Percentiles rank a stretch among this genome's conserved stretches.
Evolutionary conservation across 2,888 invertebrate species (phyloP).

Genomic region (Heliconius sara): DNA sequence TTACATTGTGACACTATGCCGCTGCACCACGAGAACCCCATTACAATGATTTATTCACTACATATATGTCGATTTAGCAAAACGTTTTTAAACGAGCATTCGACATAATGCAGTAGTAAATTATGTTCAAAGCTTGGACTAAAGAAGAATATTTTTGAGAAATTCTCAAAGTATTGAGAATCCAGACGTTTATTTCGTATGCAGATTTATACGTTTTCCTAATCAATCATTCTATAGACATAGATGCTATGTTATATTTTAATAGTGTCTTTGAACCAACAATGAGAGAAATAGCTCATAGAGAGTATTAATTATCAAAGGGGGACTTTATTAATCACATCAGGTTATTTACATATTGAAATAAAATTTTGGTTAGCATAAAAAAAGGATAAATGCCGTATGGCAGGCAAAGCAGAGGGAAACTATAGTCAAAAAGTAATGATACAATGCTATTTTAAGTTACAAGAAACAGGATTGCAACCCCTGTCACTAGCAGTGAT

Average conservation of each 20-base stretch:
- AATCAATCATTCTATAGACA: not conserved
- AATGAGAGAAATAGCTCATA: too few relatives aligned
- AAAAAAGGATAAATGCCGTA: too few relatives aligned
- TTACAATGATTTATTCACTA: not conserved
- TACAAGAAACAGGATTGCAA: not conserved
- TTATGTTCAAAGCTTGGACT: not conserved
- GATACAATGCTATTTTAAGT: not conserved
- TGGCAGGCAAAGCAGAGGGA: too few relatives aligned
- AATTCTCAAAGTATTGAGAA: not conserved
- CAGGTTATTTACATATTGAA: too few relatives aligned
- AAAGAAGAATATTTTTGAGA: constrained; percentile 1
- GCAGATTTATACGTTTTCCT: constrained; percentile 4
- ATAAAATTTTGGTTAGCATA: too few relatives aligned
- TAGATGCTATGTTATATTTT: not conserved
- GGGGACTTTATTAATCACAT: too few relatives aligned
- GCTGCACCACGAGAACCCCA: not conserved
- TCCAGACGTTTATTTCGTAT: constrained; percentile 10
- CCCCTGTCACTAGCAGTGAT: not conserved
- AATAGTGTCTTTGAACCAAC: too few relatives aligned
- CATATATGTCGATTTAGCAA: not conserved
- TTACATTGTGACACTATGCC: not conserved
- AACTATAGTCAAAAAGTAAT: not conserved
- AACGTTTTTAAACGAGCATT: not conserved
- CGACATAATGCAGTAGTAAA: not conserved
- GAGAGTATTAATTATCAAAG: too few relatives aligned